phyloP scores from a whole-genome alignment of 1,140 invertebrate species.

The Metaphire vulgaris region DNA sequence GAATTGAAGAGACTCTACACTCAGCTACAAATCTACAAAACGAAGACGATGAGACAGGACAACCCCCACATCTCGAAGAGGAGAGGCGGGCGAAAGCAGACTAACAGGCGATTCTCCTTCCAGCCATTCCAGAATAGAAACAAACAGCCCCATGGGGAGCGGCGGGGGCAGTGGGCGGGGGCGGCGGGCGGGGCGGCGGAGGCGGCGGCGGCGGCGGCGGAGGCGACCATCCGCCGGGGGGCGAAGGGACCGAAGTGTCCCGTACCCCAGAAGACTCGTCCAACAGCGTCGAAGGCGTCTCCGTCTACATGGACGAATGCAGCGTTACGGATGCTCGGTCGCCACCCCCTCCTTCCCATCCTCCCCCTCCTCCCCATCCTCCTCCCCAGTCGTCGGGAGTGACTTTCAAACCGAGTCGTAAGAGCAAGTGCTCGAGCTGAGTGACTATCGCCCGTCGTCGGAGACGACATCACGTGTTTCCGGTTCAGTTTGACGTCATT shows the following conservation, averaged over 20 bases:
- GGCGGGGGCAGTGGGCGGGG: not conserved
- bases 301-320: constrained; percentile 38
- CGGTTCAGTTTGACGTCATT: no score
- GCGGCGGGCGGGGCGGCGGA: constrained; percentile 2
- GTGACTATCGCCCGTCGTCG: no score
- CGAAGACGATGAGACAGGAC: constrained; percentile 81
- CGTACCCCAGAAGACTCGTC: constrained; percentile 55
- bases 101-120: constrained; percentile 75
- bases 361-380: not conserved
- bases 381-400: no score
- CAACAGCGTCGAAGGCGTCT: constrained; percentile 48
- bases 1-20: constrained; percentile 87
- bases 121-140: constrained; percentile 59
- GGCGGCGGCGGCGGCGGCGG: constrained; percentile 3
- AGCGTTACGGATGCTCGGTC: not conserved
- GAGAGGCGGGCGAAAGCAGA: constrained; percentile 80
- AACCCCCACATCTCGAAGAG: constrained; percentile 92
- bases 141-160: constrained; percentile 40
- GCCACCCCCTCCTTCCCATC: not conserved
- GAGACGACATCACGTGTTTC: no score
- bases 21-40: constrained; percentile 71
- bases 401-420: not conserved
- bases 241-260: constrained; percentile 47
- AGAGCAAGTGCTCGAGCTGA: not conserved
- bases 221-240: constrained; percentile 38